Evolutionary conservation across 2,888 invertebrate genomes (phyloP).

Genomic region (Nemotelus nigrinus): DNA sequence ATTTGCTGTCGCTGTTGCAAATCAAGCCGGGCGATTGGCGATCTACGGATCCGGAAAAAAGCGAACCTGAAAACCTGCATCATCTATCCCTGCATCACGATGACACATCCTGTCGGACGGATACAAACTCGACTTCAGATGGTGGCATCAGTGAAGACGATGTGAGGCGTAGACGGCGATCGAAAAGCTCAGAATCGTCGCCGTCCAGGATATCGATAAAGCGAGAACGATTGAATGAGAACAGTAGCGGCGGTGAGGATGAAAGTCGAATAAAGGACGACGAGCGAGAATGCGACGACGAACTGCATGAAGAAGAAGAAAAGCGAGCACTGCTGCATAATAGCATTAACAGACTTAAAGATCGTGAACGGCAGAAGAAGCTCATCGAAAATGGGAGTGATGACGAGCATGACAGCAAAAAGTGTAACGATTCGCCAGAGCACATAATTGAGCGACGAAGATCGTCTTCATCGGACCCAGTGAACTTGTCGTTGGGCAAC

Average conservation of each 20-base stretch:
- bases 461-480: constrained; percentile 82
- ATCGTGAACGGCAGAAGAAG: constrained; percentile 48
- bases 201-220: constrained; percentile 50
- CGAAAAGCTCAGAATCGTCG: constrained; percentile 52
- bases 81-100: constrained; percentile 67
- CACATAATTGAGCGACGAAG: constrained; percentile 69
- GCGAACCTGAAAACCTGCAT: constrained; percentile 62
- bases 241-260: constrained; percentile 50
- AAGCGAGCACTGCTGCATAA: constrained; percentile 41
- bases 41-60: constrained; percentile 66
- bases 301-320: constrained; percentile 47
- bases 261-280: constrained; percentile 54
- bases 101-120: constrained; percentile 59
- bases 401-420: constrained; percentile 63
- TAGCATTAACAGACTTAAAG: constrained; percentile 51
- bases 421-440: constrained; percentile 56
- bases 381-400: constrained; percentile 57
- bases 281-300: constrained; percentile 63
- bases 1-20: constrained; percentile 82
- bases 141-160: constrained; percentile 67
- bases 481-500: constrained; percentile 77
- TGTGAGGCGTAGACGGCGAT: constrained; percentile 52
- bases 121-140: constrained; percentile 54
- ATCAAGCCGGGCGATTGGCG: constrained; percentile 85
- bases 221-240: constrained; percentile 50